These are phyloP conservation scores for Sphenopsis melanotis DNA, from an alignment of 2,797 vertebrate species.

Conservation along the genomic window DNA sequence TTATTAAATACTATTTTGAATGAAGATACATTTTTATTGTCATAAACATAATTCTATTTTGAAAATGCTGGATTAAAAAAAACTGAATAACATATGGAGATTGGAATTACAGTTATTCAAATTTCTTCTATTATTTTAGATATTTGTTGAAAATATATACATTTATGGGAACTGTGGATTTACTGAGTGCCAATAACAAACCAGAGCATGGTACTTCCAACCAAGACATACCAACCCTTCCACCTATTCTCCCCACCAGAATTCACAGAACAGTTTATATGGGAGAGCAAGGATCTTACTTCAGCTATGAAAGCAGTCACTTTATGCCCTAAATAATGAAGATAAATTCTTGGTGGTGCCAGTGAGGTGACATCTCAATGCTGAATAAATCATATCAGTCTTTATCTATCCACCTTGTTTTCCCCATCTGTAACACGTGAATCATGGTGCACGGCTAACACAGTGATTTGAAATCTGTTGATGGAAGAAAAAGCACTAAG, in stretches of 20 bases:
- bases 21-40: accelerated
- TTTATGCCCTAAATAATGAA: neutral
- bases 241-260: neutral
- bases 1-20: neutral
- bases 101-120: neutral
- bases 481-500: neutral
- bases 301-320: neutral
- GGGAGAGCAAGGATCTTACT: neutral
- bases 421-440: neutral
- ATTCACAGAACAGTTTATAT: neutral
- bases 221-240: neutral
- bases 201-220: neutral
- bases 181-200: neutral
- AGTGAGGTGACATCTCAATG: neutral
- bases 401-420: neutral
- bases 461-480: neutral
- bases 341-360: neutral
- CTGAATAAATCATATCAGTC: neutral
- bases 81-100: neutral
- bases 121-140: neutral
- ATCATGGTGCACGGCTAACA: neutral
- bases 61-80: neutral
- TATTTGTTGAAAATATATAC: neutral
- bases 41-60: neutral
- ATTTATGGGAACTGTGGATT: neutral